These are phyloP conservation scores for Pachycephala philippinensis DNA, from an alignment of 2,113 vertebrate genomes.

Conservation along the genomic window DNA sequence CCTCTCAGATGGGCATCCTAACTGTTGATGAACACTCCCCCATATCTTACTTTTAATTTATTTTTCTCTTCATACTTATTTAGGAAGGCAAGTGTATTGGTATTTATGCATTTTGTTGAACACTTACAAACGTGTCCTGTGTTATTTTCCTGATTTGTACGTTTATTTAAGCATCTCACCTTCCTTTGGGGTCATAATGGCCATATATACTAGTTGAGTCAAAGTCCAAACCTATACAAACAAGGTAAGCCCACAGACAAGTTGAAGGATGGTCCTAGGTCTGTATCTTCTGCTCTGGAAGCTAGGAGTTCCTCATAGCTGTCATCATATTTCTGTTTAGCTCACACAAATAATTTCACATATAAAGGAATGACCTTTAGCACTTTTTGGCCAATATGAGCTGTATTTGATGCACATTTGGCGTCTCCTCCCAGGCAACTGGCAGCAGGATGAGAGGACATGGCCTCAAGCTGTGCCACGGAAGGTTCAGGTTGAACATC, in stretches of 20 bases:
- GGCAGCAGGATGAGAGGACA: background rate
- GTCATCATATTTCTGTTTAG: background rate
- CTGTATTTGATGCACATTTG: background rate
- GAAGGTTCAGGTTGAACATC: background rate
- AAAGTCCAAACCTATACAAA: background rate
- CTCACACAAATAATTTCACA: background rate
- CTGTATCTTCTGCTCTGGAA: background rate
- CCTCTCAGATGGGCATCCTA: background rate
- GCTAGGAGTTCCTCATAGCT: background rate
- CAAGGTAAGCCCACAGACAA: background rate
- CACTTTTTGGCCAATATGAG: background rate
- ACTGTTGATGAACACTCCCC: background rate
- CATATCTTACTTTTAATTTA: background rate
- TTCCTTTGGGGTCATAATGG: background rate
- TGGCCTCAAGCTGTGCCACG: background rate
- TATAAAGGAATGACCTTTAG: background rate
- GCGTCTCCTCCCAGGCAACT: background rate
- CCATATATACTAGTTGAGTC: no score
- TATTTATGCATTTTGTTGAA: background rate
- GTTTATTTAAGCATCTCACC: background rate
- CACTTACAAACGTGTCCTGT: background rate
- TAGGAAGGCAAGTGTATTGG: background rate
- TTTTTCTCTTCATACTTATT: background rate
- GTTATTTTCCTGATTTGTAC: background rate
- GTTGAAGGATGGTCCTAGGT: background rate